A percentile compares a stretch with the other conserved stretches of the same genome.
Conservation (phyloP, 2,888 invertebrate species). For the Therioaphis trifolii region DNA sequence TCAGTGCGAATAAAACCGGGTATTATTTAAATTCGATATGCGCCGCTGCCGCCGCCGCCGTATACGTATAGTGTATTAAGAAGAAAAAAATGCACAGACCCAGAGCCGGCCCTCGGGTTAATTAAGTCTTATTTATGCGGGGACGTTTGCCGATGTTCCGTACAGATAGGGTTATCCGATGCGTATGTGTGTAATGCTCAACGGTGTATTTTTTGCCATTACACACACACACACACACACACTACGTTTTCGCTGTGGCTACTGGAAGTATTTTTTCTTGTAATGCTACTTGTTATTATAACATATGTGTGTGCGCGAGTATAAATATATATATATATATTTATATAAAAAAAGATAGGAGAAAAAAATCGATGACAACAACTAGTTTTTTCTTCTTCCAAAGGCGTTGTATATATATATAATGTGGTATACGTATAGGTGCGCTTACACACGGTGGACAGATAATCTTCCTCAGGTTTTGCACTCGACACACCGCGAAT, state of each 20-base stretch:
- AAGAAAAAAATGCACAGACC: conserved; percentile 21
- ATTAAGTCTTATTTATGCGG: conserved; percentile 63
- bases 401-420: conserved; percentile 38
- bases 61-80: neutral
- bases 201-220: conserved; percentile 53
- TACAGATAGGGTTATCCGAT: conserved; percentile 61
- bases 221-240: conserved; percentile 14
- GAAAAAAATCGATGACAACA: conserved; percentile 35
- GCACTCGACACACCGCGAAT: neutral
- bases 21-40: conserved; percentile 62
- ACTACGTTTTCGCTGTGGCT: conserved; percentile 39
- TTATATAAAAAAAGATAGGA: conserved; percentile 17
- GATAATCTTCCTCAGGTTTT: conserved; percentile 44
- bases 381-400: conserved; percentile 28
- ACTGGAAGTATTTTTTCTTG: conserved; percentile 60
- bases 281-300: conserved; percentile 58
- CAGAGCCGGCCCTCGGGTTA: conserved; percentile 56
- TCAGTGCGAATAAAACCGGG: conserved; percentile 62
- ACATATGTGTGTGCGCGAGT: neutral
- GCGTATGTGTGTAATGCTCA: conserved; percentile 7
- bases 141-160: conserved; percentile 62
- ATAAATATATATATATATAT: neutral
- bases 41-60: conserved; percentile 16
- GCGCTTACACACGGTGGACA: neutral
- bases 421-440: neutral